These are phyloP conservation scores for Chionodraco myersi DNA, from an alignment of 2,113 vertebrate genomes.

Conservation along the genomic window DNA sequence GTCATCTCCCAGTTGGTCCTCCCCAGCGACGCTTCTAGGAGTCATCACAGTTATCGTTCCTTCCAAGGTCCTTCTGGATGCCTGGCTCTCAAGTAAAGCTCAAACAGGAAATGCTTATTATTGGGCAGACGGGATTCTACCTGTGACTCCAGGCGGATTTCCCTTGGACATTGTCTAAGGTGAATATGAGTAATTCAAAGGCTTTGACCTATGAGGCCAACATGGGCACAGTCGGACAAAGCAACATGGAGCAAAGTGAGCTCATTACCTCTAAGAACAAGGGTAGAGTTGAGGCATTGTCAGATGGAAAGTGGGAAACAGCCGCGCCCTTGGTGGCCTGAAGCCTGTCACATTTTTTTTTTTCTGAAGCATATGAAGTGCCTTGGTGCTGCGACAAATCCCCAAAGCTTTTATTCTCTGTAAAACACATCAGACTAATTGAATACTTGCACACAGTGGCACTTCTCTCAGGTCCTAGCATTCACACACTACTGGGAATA, in stretches of 20 bases:
- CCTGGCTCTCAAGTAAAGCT: neutral
- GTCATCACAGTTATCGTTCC: neutral
- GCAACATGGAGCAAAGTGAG: constrained; percentile 1
- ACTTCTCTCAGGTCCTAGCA: neutral
- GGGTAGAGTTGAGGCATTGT: neutral
- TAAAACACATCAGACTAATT: constrained; percentile 21
- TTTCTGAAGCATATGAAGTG: neutral
- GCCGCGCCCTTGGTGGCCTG: neutral
- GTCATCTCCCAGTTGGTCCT: neutral
- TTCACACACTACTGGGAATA: neutral
- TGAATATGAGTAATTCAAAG: constrained; percentile 5
- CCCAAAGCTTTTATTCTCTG: neutral
- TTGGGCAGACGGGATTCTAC: neutral
- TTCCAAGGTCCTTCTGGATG: neutral
- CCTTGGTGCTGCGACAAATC: neutral
- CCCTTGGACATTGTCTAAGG: neutral
- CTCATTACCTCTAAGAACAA: constrained; percentile 5
- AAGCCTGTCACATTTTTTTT: constrained; percentile 7
- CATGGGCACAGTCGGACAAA: neutral
- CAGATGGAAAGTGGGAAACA: neutral
- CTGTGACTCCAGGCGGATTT: neutral
- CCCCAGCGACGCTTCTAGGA: neutral
- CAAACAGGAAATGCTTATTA: neutral
- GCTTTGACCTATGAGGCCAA: neutral
- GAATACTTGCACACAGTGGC: constrained; percentile 28